A percentile compares a stretch with the other conserved stretches of the same genome.
Conservation (phyloP, 2,888 invertebrate genomes). For the Tortricodes alternella region DNA sequence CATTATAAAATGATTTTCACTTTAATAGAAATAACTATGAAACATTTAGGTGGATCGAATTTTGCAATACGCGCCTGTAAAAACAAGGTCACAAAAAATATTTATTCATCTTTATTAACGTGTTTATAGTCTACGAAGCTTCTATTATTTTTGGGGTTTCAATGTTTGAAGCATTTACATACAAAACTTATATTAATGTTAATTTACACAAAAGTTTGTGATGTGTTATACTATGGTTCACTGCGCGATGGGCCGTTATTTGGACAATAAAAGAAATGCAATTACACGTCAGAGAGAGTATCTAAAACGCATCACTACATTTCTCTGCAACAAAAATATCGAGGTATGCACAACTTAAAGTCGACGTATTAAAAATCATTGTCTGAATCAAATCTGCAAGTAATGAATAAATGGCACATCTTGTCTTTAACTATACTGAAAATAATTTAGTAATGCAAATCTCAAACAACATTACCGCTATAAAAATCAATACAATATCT, state of each 20-base stretch:
- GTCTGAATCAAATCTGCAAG: constrained; percentile 34
- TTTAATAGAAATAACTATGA: no score
- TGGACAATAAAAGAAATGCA: neutral
- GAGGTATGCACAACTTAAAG: constrained; percentile 9
- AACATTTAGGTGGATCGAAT: no score
- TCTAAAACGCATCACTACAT: neutral
- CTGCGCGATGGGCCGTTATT: neutral
- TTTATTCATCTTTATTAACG: no score
- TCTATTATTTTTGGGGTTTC: constrained; percentile 25
- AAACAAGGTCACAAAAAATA: neutral
- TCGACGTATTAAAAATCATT: constrained; percentile 37
- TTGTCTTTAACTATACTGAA: constrained; percentile 50
- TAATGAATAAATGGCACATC: constrained; percentile 71
- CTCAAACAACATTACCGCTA: constrained; percentile 39
- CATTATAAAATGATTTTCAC: no score
- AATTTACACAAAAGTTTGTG: constrained; percentile 12
- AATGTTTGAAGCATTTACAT: neutral
- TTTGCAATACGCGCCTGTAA: no score
- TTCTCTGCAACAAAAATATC: neutral
- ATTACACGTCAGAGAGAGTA: neutral
- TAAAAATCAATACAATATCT: constrained; percentile 43
- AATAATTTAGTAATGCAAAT: constrained; percentile 58
- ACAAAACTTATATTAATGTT: neutral
- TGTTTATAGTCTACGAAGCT: no score
- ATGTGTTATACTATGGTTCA: constrained; percentile 7